Percentiles rank a stretch among this genome's conserved stretches.
Evolutionary conservation across 1,140 invertebrate species (phyloP).

Genomic region (Leucophenga varia): DNA sequence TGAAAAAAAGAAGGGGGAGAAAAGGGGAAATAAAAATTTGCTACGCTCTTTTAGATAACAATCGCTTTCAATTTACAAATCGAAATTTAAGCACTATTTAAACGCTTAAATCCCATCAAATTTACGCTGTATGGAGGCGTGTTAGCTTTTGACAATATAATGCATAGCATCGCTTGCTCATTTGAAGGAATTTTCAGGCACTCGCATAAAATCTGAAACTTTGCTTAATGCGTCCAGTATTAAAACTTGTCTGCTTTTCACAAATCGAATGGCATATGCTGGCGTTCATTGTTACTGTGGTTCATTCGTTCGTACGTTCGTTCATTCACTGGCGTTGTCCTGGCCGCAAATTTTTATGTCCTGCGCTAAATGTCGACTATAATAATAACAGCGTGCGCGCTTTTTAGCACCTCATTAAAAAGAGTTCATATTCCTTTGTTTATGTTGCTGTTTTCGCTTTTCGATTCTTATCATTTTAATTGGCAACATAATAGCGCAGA

Average conservation of each 20-base stretch:
- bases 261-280: not conserved
- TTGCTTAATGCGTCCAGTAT: slow-evolving; percentile 28
- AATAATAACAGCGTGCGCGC: slow-evolving; percentile 45
- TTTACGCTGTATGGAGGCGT: slow-evolving; percentile 13
- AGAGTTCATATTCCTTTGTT: slow-evolving; percentile 43
- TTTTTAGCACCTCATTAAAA: slow-evolving; percentile 52
- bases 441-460: slow-evolving; percentile 30
- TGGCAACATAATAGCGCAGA: too few relatives aligned
- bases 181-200: too few relatives aligned
- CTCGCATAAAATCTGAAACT: too few relatives aligned
- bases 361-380: slow-evolving; percentile 33
- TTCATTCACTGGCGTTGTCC: too few relatives aligned
- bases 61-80: slow-evolving; percentile 55
- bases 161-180: too few relatives aligned
- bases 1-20: too few relatives aligned
- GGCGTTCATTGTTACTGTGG: too few relatives aligned
- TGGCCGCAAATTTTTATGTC: slow-evolving; percentile 41
- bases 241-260: too few relatives aligned
- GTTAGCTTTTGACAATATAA: too few relatives aligned
- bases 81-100: slow-evolving; percentile 43
- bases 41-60: slow-evolving; percentile 46
- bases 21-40: slow-evolving; percentile 24
- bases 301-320: too few relatives aligned
- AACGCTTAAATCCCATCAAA: slow-evolving; percentile 15
- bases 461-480: too few relatives aligned